Conservation (phyloP, 2,888 invertebrate species). For the Stegophylla sp. region DNA sequence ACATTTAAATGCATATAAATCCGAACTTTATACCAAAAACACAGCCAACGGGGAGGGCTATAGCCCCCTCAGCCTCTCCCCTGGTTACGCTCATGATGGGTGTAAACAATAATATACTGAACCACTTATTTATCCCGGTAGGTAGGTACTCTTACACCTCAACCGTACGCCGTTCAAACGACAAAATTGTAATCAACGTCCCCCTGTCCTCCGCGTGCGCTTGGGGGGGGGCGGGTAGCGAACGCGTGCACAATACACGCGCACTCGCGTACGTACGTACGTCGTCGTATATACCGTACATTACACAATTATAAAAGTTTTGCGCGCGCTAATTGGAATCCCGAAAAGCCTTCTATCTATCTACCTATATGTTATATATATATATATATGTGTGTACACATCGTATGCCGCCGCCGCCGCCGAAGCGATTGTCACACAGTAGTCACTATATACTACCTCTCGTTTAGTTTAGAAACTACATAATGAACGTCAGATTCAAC, state of each 20-base stretch:
- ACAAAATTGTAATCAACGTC: slow-evolving; percentile 28
- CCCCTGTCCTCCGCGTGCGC: no score
- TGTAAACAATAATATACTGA: neutral
- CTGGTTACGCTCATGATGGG: no score
- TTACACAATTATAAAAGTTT: slow-evolving; percentile 42
- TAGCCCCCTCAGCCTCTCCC: no score
- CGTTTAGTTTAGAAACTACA: slow-evolving; percentile 37
- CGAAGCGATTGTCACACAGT: slow-evolving; percentile 33
- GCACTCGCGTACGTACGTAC: neutral
- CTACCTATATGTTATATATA: no score
- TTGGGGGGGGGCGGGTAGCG: no score
- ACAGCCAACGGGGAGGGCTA: no score
- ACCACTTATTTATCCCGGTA: neutral
- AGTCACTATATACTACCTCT: neutral
- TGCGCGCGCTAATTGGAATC: slow-evolving; percentile 31
- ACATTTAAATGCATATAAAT: no score
- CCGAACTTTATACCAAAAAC: no score
- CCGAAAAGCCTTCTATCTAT: neutral
- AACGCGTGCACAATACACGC: no score
- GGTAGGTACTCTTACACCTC: neutral
- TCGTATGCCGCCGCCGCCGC: no score
- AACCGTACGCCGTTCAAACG: neutral
- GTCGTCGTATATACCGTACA: neutral
- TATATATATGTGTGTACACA: no score
- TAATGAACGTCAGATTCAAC: slow-evolving; percentile 45